Conservation (phyloP, 1,140 invertebrate species). For the Apolygus lucorum region DNA sequence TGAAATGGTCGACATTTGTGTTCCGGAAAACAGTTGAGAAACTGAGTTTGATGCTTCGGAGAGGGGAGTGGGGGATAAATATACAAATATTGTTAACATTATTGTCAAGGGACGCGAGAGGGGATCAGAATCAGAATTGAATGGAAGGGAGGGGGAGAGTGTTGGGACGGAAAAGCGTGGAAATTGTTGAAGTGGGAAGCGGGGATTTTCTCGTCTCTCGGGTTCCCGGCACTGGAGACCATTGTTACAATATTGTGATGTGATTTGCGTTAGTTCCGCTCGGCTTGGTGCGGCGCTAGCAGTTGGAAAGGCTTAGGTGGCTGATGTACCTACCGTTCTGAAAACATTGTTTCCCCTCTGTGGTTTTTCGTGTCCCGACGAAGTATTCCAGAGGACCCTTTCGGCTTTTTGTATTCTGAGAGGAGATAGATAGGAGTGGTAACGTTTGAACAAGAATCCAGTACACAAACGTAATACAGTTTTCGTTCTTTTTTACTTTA, state of each 20-base stretch:
- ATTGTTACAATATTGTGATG: slow-evolving; percentile 20
- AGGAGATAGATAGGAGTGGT: too few species aligned
- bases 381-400: too few species aligned
- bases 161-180: not conserved
- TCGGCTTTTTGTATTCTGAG: too few species aligned
- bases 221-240: not conserved
- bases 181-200: not conserved
- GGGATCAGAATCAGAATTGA: not conserved
- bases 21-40: too few species aligned
- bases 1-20: too few species aligned
- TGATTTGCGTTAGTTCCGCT: slow-evolving; percentile 16
- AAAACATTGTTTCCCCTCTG: too few species aligned
- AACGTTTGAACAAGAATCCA: too few species aligned
- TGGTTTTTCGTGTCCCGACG: too few species aligned
- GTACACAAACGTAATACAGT: too few species aligned
- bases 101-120: not conserved
- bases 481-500: too few species aligned
- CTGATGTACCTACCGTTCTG: slow-evolving; percentile 4
- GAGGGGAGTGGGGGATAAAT: not conserved
- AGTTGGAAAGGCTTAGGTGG: not conserved
- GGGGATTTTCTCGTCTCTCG: not conserved
- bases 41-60: not conserved
- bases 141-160: too few species aligned
- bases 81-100: slow-evolving; percentile 2
- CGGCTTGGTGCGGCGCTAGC: not conserved